Evolutionary conservation across 2,113 vertebrate species (phyloP).

Genomic region (Rostratula benghalensis): DNA sequence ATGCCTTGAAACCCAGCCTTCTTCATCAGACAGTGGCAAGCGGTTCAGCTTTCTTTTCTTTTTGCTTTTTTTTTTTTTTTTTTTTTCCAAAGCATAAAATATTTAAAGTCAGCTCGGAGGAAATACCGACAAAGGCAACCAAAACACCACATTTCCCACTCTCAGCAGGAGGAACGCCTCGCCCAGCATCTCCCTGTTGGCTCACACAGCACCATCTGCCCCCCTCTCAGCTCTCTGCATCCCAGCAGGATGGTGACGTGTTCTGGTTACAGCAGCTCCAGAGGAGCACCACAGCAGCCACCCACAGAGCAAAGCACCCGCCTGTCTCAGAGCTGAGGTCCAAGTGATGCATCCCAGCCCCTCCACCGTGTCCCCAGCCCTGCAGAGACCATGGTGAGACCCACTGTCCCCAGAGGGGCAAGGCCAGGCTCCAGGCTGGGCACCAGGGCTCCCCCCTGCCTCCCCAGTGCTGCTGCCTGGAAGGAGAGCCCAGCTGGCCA

Average conservation of each 20-base stretch:
- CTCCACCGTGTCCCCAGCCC: background rate
- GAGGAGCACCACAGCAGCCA: fast-evolving
- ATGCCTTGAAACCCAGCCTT: background rate
- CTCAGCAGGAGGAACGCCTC: background rate
- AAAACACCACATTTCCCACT: background rate
- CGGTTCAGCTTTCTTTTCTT: too few species aligned
- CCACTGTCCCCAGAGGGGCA: background rate
- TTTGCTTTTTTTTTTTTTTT: background rate
- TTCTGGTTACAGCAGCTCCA: fast-evolving
- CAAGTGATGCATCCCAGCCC: background rate
- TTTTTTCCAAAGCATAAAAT: background rate
- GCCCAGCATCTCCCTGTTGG: fast-evolving
- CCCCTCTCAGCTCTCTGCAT: background rate
- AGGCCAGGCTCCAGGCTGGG: background rate
- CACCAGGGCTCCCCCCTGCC: background rate
- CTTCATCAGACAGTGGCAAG: background rate
- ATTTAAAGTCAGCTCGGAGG: background rate
- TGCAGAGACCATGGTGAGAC: fast-evolving
- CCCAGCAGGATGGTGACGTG: fast-evolving
- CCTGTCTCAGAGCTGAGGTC: fast-evolving
- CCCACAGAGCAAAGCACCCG: fast-evolving
- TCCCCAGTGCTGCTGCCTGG: fast-evolving
- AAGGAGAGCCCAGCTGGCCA: background rate
- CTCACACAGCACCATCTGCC: background rate
- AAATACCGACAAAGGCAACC: background rate